phyloP scores from a whole-genome alignment of 2,888 invertebrate genomes.

The Hoplodrina blanda region DNA sequence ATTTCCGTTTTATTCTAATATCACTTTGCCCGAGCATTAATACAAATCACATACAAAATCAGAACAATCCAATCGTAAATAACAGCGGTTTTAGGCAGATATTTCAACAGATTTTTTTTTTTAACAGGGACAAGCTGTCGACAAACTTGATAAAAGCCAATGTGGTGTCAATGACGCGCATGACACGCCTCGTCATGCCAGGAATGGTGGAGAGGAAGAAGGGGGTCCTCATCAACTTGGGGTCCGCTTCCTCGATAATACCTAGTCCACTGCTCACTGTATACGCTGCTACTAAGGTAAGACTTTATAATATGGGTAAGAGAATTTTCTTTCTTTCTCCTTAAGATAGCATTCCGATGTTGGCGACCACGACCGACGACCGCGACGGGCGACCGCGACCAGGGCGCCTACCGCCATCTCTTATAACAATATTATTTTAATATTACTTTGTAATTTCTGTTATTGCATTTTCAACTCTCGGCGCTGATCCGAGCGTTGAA shows the following conservation, averaged over 20 bases:
- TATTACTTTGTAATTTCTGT: no score
- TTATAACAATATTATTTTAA: no score
- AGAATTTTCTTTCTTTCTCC: not conserved
- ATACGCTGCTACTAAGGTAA: constrained; percentile 97
- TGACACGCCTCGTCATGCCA: constrained; percentile 96
- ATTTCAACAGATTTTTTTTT: not conserved
- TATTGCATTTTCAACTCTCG: no score
- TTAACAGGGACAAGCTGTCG: constrained; percentile 90
- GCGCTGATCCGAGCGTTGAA: no score
- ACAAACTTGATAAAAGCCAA: constrained; percentile 94
- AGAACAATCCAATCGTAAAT: not conserved
- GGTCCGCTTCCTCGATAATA: constrained; percentile 95
- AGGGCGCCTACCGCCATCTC: no score
- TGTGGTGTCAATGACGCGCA: constrained; percentile 94
- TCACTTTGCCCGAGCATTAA: no score
- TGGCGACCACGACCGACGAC: no score
- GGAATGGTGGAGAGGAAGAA: constrained; percentile 94
- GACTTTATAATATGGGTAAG: not conserved
- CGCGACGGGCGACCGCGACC: no score
- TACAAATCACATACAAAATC: no score
- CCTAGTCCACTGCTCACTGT: constrained; percentile 96
- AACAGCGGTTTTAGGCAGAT: not conserved
- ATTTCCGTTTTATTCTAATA: no score
- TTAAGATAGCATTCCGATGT: no score
- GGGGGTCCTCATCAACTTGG: constrained; percentile 97